Evolutionary conservation across 2,113 vertebrate species (phyloP), one percentile per base, ranked within the genome.

Genomic region (Danionella cerebrum): DNA sequence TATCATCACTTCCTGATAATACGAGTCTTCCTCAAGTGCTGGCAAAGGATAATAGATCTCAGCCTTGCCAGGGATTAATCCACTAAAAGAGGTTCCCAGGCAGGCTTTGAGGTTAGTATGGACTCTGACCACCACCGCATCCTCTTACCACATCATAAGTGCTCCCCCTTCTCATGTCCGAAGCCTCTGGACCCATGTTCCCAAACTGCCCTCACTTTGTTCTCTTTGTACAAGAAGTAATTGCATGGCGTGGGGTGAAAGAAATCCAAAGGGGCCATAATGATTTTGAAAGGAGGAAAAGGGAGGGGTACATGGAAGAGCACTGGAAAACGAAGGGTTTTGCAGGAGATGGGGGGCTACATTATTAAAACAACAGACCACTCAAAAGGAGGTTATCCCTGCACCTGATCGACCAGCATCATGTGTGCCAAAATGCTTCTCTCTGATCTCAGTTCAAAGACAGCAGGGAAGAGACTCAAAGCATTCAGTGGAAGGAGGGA

Each of bases 401-500:
- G 77, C 78, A 84, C 83, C 81, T 87, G 86, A 87, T 81, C 51
- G 75, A 84, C 77, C 76, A 52, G 57, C 71, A 53, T 35, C 72
- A 64, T 77, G 71, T 79, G 73, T 77, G 84, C 84, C 85, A 87
- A 85, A 85, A 82, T 53, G 52, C 69, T 79, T 69, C 71, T 44
- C 74, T 89, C 84, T 88, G 88, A 89, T 90, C 84, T 84, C 18
- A 72, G 83, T 88, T 89, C 88, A 90, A 88, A 90, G 85, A 73
- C 83, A 80, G 82, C 76, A 80, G 82, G 82, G 75, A 84, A 84
- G 85, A 81, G 66, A 66, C 85, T 88, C 82, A 88, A 87, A 88
- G 83, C 78, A 73, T 84, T 84, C 73, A 69, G 71, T 78, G 74
- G 75, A 70, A 69, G 63, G 52, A 51, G 58, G 48, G 42, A 70